Base-by-base conservation (phyloP, 2,888 invertebrate species). In the Boloria selene region DNA sequence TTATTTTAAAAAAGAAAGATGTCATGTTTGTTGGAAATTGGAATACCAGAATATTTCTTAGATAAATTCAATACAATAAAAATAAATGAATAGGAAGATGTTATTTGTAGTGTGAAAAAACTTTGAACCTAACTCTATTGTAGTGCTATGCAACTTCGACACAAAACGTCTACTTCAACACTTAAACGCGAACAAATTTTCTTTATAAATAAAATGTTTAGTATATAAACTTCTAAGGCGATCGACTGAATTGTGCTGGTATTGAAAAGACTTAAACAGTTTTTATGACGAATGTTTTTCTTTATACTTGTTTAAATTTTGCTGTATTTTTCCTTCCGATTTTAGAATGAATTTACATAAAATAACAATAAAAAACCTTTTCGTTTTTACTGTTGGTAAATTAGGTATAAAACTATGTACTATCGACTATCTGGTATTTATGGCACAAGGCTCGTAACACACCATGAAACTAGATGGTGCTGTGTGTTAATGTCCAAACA, bases 181-280 rank as follows among this genome's bases (percentile, higher is more conserved):
- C 49, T 59, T 38, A 14, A 56, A 49, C 49, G 31, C 49, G 31
- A 31, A 38, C 5, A 49, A 59, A 45, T 49, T 59, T 49, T 49
- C 49, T 38, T 59, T 59, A 31, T 38, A 50, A 59, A 50, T 49
- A 59, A 59, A 50, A 56, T 26, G 56, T 44, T 56, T 22, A 45
- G 45, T 56, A 45, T 56, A 56, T 56, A 38, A 50, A 59, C 49
- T 49, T 59, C 59, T 59, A 50, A 50, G 49, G 14, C 13, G 49
- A 50, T 50, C 17, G 16, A 38, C 49, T 3, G 31, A 38, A 17
- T 59, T 49, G 31, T 13, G 26, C 0, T 59, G 14, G 3, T 59
- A n/a, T 38, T 44, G 42, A 18, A 55, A 55, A 16, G 18, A 44
- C 42, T 56, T 56, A 44, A 18, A 44, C 38, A 18, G n/a, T 42